phyloP scores from a whole-genome alignment of 2,113 vertebrate genomes.

The Gambusia affinis region DNA sequence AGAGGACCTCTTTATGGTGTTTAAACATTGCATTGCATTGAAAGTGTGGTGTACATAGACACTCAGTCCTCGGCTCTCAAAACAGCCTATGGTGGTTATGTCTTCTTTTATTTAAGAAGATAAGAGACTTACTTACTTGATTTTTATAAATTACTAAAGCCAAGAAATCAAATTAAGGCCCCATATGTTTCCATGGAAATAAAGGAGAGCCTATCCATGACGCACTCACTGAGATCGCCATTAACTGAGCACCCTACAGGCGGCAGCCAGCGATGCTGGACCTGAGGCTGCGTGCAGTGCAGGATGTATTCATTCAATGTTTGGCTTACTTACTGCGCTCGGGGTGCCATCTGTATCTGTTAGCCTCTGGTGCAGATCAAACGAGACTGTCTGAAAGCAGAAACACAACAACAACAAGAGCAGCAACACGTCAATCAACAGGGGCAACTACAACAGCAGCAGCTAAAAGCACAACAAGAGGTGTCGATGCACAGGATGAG shows the following conservation, averaged over 20 bases:
- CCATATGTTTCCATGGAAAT: neutral
- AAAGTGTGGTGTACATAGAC: too few species aligned
- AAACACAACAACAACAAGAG: constrained; percentile 69
- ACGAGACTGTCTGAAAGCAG: constrained; percentile 89
- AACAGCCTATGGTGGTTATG: neutral
- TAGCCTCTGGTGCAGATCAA: constrained; percentile 96
- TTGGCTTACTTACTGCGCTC: constrained; percentile 86
- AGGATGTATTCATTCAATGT: constrained; percentile 28
- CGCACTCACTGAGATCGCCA: neutral
- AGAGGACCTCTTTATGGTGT: neutral
- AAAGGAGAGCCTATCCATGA: neutral
- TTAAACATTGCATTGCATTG: neutral
- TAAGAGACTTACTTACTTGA: too few species aligned
- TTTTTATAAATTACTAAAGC: neutral
- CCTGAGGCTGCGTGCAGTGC: constrained; percentile 22
- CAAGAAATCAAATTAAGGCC: neutral
- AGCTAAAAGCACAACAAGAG: constrained; percentile 28
- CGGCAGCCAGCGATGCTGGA: constrained; percentile 12
- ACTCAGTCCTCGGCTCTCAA: too few species aligned
- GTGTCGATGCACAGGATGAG: constrained; percentile 10
- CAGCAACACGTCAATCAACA: constrained; percentile 65
- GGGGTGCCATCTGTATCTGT: constrained; percentile 88
- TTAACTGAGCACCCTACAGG: neutral
- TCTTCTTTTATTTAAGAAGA: neutral
- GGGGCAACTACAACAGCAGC: constrained; percentile 43